A percentile compares a stretch with the other conserved stretches of the same genome.
phyloP scores from a whole-genome alignment of 2,888 invertebrate species.

The Acrobasis consociella region DNA sequence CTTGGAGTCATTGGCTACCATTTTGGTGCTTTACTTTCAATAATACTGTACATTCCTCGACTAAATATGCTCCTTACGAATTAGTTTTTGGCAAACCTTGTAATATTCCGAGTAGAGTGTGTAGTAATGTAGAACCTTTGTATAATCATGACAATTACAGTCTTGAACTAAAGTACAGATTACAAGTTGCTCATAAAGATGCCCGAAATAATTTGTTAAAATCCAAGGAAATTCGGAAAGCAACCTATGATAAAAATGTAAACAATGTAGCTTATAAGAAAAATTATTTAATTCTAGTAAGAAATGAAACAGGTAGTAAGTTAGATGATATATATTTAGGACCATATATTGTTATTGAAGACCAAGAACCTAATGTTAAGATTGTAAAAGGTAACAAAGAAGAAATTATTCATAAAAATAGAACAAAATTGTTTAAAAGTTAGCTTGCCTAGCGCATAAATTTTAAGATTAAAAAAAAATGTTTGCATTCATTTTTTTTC shows the following conservation, averaged over 20 bases:
- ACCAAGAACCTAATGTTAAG: not conserved
- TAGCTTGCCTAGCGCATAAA: no score
- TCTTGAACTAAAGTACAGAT: slow-evolving; percentile 29
- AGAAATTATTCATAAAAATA: slow-evolving; percentile 5
- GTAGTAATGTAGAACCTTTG: slow-evolving; percentile 26
- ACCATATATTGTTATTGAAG: not conserved
- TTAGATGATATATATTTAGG: slow-evolving; percentile 9
- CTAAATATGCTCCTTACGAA: slow-evolving; percentile 32
- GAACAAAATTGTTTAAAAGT: not conserved
- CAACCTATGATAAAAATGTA: slow-evolving; percentile 23
- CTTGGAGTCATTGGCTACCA: slow-evolving; percentile 31
- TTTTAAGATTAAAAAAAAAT: no score
- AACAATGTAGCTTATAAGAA: slow-evolving; percentile 26
- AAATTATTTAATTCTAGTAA: slow-evolving; percentile 27
- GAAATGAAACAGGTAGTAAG: slow-evolving; percentile 28
- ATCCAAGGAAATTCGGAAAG: slow-evolving; percentile 25
- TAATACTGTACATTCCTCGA: slow-evolving; percentile 31
- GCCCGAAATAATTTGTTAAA: slow-evolving; percentile 28
- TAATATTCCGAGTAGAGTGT: slow-evolving; percentile 28
- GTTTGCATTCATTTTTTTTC: no score
- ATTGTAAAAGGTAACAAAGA: not conserved
- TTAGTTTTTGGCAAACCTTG: slow-evolving; percentile 33
- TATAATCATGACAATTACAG: slow-evolving; percentile 30
- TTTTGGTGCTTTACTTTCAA: slow-evolving; percentile 32
- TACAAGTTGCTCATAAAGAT: slow-evolving; percentile 28